Percentiles rank a stretch among this genome's conserved stretches.
These are phyloP conservation scores for Psephotus haematonotus DNA, from an alignment of 2,113 vertebrate genomes.

Conservation along the genomic window DNA sequence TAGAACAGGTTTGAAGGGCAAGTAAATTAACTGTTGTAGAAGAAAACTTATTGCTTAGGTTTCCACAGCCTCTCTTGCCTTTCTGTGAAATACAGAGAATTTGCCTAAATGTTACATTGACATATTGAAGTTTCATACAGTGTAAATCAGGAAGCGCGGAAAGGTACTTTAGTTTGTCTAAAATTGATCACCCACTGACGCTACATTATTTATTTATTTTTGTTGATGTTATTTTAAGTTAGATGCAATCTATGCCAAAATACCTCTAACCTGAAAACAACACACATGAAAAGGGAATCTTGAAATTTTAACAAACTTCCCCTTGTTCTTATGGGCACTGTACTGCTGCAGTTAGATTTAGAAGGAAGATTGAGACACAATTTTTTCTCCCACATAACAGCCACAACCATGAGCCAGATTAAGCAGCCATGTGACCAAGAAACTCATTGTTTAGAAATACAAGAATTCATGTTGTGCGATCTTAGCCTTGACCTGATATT, in stretches of 20 bases:
- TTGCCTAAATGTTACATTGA: background rate
- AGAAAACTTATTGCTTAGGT: slow-evolving; percentile 10
- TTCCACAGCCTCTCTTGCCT: background rate
- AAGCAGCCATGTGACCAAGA: background rate
- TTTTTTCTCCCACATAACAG: background rate
- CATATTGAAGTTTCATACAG: background rate
- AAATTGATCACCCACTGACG: background rate
- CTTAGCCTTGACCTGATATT: background rate
- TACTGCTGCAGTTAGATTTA: background rate
- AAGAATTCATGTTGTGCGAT: background rate
- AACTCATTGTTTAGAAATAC: background rate
- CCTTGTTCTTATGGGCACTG: background rate
- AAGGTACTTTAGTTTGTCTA: background rate
- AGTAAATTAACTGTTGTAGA: background rate
- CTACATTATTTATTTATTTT: background rate
- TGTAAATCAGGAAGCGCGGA: background rate
- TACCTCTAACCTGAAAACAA: background rate
- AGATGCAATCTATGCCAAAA: background rate
- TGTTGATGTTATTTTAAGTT: background rate
- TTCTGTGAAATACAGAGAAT: background rate
- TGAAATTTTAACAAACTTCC: background rate
- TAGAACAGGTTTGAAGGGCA: background rate
- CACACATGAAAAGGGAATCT: background rate
- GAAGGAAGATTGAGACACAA: background rate
- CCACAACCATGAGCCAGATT: background rate